Conservation (phyloP, 2,888 invertebrate species). For the Pristionchus japonicus region DNA sequence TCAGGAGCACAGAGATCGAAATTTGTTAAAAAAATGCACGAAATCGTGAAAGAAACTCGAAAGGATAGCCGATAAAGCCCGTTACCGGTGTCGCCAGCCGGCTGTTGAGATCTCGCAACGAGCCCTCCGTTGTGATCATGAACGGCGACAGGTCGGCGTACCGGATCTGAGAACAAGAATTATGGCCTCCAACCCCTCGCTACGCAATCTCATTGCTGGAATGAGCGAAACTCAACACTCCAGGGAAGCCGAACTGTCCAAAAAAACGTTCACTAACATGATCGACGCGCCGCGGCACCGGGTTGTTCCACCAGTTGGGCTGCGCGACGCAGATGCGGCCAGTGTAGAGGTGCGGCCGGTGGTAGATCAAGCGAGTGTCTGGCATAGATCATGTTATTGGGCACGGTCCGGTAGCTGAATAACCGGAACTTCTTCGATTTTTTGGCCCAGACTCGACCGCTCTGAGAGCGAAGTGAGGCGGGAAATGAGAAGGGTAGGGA, state of each 20-base stretch:
- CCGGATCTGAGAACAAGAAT: constrained; percentile 62
- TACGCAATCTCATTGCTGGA: too few species aligned
- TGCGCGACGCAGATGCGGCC: constrained; percentile 61
- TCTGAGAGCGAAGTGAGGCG: too few species aligned
- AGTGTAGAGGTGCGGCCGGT: constrained; percentile 62
- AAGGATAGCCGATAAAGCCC: background rate
- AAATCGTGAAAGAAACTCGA: background rate
- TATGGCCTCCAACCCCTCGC: too few species aligned
- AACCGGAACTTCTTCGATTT: too few species aligned
- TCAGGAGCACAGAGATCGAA: background rate
- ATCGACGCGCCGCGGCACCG: constrained; percentile 59
- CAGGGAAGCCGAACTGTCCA: too few species aligned
- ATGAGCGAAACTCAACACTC: too few species aligned
- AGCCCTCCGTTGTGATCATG: constrained; percentile 66
- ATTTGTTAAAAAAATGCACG: background rate
- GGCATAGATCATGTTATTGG: too few species aligned
- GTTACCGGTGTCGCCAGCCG: constrained; percentile 46
- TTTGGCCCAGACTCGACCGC: too few species aligned
- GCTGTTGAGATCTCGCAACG: constrained; percentile 65
- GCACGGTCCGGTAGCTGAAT: too few species aligned
- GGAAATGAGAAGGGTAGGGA: background rate
- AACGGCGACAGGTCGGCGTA: constrained; percentile 67
- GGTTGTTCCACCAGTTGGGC: constrained; percentile 61
- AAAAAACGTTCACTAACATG: background rate
- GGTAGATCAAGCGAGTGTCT: constrained; percentile 64